Percentiles rank a stretch among this genome's conserved stretches.
phyloP scores from a whole-genome alignment of 2,888 invertebrate species.

The Muscina levida region DNA sequence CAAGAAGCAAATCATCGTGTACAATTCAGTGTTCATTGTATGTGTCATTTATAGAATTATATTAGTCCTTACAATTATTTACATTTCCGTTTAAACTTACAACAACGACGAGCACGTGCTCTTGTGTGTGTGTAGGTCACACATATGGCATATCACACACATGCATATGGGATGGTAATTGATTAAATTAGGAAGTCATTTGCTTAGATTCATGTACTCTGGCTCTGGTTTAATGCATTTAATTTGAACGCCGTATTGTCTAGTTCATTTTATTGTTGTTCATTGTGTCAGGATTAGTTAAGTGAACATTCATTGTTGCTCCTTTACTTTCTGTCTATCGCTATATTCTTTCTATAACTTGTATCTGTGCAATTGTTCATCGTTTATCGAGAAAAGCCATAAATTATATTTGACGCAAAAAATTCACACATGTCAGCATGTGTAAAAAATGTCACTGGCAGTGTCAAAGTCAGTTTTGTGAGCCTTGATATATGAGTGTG shows the following conservation, averaged over 20 bases:
- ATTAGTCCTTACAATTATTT: slow-evolving; percentile 20
- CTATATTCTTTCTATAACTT: no score
- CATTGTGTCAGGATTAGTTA: background rate
- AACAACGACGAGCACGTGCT: background rate
- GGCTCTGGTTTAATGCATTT: no score
- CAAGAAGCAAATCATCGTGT: slow-evolving; percentile 5
- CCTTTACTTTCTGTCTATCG: no score
- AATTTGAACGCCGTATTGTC: background rate
- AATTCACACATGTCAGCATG: no score
- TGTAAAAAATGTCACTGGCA: no score
- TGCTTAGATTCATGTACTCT: background rate
- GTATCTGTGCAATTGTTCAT: no score
- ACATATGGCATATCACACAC: background rate
- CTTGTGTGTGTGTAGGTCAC: background rate
- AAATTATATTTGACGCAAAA: no score
- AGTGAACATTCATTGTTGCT: no score
- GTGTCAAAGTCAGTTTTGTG: no score
- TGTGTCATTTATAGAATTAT: slow-evolving; percentile 24
- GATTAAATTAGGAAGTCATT: slow-evolving; percentile 51
- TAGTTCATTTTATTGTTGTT: background rate
- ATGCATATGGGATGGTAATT: slow-evolving; percentile 37
- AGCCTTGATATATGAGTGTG: no score
- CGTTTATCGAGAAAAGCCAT: no score
- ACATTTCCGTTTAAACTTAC: slow-evolving; percentile 19
- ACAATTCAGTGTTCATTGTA: background rate